phyloP scores from a whole-genome alignment of 2,797 vertebrate species.

The Rhinatrema bivittatum region DNA sequence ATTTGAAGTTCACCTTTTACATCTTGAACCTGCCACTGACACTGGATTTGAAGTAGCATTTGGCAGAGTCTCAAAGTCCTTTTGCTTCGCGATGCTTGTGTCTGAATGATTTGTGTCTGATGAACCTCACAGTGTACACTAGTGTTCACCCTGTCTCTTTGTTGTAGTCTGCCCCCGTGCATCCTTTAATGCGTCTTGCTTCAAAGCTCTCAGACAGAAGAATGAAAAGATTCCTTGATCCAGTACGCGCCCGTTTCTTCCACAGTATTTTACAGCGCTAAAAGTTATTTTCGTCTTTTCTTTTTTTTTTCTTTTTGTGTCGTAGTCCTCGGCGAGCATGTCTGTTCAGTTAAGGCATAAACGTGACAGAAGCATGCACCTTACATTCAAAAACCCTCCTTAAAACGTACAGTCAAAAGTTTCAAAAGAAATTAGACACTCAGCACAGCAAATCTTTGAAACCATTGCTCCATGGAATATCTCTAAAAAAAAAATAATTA shows the following conservation, averaged over 20 bases:
- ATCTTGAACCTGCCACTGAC: neutral
- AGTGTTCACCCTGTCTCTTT: neutral
- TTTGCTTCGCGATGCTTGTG: no score
- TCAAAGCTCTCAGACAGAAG: constrained; percentile 19
- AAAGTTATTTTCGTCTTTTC: neutral
- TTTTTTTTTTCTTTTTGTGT: neutral
- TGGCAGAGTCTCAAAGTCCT: neutral
- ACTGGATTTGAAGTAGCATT: neutral
- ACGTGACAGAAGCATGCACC: rapidly evolving
- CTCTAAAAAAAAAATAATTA: no score
- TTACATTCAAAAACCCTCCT: neutral
- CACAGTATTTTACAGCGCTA: neutral
- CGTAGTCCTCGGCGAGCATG: rapidly evolving
- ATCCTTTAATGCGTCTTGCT: constrained; percentile 20
- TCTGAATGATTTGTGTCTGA: neutral
- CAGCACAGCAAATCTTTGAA: constrained; percentile 1
- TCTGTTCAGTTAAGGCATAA: neutral
- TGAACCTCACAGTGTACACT: neutral
- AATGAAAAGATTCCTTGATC: constrained; percentile 10
- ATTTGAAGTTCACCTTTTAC: neutral
- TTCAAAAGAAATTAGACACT: neutral
- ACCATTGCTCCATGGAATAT: neutral
- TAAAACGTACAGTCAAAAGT: no score
- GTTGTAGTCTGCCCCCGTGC: constrained; percentile 3
- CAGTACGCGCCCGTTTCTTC: constrained; percentile 1